Conservation (phyloP, 2,888 invertebrate genomes). For the Diaphora mendica region DNA sequence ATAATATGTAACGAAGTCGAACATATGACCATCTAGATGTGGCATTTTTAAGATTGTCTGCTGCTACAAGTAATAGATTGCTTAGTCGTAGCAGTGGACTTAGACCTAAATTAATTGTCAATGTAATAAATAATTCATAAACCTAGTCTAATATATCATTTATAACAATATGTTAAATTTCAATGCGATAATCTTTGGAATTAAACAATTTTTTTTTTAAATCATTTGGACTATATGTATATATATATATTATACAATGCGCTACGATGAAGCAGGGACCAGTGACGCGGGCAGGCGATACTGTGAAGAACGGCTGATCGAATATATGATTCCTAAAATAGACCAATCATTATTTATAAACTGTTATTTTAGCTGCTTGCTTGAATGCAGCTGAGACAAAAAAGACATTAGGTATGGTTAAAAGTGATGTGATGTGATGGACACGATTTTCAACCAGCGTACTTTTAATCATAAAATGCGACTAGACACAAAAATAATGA, state of each 20-base stretch:
- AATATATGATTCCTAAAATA: background rate
- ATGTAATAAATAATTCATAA: background rate
- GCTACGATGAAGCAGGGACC: background rate
- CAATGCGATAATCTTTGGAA: too few relatives aligned
- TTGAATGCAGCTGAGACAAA: background rate
- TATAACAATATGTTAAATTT: too few relatives aligned
- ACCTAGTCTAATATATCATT: background rate
- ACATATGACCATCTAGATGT: background rate
- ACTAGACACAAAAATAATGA: background rate
- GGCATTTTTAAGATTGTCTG: background rate
- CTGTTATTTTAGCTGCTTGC: background rate
- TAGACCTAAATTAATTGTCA: background rate
- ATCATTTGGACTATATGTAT: too few relatives aligned
- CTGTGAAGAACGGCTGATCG: background rate
- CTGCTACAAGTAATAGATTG: background rate
- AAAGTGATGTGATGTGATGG: background rate
- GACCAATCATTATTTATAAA: background rate
- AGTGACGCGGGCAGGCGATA: background rate
- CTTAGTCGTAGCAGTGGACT: background rate
- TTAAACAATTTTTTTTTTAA: too few relatives aligned
- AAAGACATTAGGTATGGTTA: background rate
- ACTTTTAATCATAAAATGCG: background rate
- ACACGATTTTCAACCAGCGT: background rate
- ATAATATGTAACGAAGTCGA: background rate
- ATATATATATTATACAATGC: too few relatives aligned